A percentile compares a stretch with the other conserved stretches of the same genome.
Conservation (phyloP, 2,888 invertebrate genomes). For the Ephialtes manifestator region DNA sequence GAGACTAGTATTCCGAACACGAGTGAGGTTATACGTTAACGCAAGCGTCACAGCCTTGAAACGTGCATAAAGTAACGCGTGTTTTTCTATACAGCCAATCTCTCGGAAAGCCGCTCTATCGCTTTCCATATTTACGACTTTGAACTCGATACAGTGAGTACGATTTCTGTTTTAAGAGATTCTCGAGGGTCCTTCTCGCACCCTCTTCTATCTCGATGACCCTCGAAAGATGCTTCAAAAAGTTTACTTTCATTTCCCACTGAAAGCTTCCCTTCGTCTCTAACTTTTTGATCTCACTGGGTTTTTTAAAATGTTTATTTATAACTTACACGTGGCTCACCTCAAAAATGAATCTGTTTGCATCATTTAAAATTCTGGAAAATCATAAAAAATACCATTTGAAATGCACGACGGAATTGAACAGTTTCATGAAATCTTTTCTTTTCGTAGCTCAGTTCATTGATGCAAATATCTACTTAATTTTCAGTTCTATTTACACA, state of each 20-base stretch:
- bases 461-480: too few relatives aligned
- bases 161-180: constrained; percentile 38
- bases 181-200: constrained; percentile 2
- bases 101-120: not conserved
- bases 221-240: constrained; percentile 28
- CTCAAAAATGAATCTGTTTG: too few relatives aligned
- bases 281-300: constrained; percentile 20
- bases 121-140: constrained; percentile 47
- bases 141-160: constrained; percentile 35
- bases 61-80: constrained; percentile 36
- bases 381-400: too few relatives aligned
- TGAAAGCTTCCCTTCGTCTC: constrained; percentile 48
- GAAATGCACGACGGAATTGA: too few relatives aligned
- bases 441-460: too few relatives aligned
- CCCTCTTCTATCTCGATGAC: constrained; percentile 29
- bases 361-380: too few relatives aligned
- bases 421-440: too few relatives aligned
- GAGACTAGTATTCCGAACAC: not conserved
- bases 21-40: constrained; percentile 32
- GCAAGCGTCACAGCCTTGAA: constrained; percentile 55
- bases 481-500: too few relatives aligned
- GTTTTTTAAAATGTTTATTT: constrained; percentile 2
- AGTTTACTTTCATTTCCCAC: constrained; percentile 45
- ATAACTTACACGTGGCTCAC: not conserved
- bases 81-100: constrained; percentile 1